Conservation (phyloP, 1,140 invertebrate genomes). For the Drosophila melanogaster region DNA sequence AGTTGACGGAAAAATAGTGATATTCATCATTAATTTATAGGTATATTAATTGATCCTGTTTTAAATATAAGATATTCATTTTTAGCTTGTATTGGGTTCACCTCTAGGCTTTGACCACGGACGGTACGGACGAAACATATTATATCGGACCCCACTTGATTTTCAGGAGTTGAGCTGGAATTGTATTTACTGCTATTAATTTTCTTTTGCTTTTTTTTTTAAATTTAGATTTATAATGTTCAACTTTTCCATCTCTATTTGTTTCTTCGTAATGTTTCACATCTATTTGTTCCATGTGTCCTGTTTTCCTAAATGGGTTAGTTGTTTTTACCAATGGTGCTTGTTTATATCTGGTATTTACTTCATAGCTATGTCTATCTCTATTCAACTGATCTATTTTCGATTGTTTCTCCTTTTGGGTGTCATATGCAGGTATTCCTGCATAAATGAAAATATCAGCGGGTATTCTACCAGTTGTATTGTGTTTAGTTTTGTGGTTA, state of each 20-base stretch:
- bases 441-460: background rate
- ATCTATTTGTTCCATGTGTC: background rate
- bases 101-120: no score
- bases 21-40: background rate
- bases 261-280: background rate
- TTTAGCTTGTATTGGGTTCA: background rate
- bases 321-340: background rate
- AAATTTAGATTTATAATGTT: no score
- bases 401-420: background rate
- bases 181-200: background rate
- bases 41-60: background rate
- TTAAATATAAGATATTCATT: background rate
- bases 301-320: background rate
- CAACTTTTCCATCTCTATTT: background rate
- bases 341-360: no score
- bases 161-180: background rate
- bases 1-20: no score
- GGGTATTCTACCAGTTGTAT: background rate
- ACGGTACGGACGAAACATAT: no score
- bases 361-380: no score
- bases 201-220: no score
- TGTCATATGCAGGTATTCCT: background rate
- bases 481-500: slow-evolving; percentile 15
- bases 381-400: no score
- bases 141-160: background rate